These are phyloP conservation scores for Hypotaenidia philippensis DNA, from an alignment of 2,797 vertebrate genomes.

Conservation along the genomic window DNA sequence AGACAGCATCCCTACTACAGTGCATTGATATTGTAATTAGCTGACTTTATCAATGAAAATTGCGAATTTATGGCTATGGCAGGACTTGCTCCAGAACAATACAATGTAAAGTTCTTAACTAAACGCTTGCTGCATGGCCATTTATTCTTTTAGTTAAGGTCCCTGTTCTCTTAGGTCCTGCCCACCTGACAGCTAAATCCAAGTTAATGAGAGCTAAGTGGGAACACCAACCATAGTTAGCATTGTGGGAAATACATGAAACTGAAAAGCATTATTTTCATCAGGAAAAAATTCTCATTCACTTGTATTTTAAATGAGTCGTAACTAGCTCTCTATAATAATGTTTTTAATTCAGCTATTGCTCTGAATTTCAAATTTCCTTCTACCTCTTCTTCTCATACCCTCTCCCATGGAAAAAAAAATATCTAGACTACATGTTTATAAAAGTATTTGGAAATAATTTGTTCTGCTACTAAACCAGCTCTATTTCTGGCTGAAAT, in stretches of 20 bases:
- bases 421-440: background rate
- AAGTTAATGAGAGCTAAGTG: constrained; percentile 32
- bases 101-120: background rate
- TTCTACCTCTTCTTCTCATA: constrained; percentile 32
- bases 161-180: background rate
- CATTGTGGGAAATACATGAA: background rate
- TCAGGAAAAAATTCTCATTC: background rate
- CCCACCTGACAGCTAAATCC: background rate
- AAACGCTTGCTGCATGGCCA: constrained; percentile 16
- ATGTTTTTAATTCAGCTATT: constrained; percentile 58
- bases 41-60: constrained; percentile 12
- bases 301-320: background rate
- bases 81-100: constrained; percentile 1
- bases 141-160: constrained; percentile 5
- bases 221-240: background rate
- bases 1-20: background rate
- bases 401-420: background rate
- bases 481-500: background rate
- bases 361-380: constrained; percentile 12
- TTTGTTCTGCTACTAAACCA: background rate
- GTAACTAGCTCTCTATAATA: constrained; percentile 49
- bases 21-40: constrained; percentile 21
- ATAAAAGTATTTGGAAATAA: background rate
- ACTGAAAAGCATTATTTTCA: background rate
- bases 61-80: background rate